A percentile compares a stretch with the other conserved stretches of the same genome.
Evolutionary conservation across 2,797 vertebrate genomes (phyloP).

Genomic region (Mycteria americana): DNA sequence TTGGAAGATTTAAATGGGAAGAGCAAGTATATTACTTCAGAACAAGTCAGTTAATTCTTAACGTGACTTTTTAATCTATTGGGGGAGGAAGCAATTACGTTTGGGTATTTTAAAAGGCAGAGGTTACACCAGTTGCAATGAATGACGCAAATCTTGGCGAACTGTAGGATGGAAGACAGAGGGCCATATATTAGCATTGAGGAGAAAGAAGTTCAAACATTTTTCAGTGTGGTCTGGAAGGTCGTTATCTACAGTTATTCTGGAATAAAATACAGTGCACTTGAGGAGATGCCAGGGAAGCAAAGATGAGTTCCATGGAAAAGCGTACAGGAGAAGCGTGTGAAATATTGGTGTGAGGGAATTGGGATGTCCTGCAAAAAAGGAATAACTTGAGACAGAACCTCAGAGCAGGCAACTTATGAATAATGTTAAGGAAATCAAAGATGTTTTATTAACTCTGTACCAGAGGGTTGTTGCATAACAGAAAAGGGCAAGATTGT

Average conservation of each 20-base stretch:
- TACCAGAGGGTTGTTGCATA: not conserved
- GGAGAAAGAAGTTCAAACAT: not conserved
- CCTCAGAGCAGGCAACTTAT: not conserved
- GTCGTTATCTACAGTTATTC: not conserved
- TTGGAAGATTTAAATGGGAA: not conserved
- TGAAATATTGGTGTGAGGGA: not conserved
- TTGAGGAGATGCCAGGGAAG: not conserved
- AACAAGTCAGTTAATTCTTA: not conserved
- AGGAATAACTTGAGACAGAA: not conserved
- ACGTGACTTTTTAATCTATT: rapidly evolving
- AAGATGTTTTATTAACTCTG: not conserved
- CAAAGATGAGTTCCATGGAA: not conserved
- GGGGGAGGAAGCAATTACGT: not conserved
- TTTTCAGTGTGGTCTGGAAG: not conserved
- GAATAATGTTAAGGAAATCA: not conserved
- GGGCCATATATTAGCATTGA: not conserved
- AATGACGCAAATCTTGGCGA: not conserved
- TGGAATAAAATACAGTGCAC: not conserved
- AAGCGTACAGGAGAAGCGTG: not conserved
- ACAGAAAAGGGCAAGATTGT: not conserved
- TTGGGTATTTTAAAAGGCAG: not conserved
- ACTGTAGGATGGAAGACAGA: not conserved
- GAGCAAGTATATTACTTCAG: not conserved
- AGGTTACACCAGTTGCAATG: not conserved
- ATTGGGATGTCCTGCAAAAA: not conserved